Evolutionary conservation across 2,888 invertebrate species (phyloP), one percentile per base, ranked within the genome.

Genomic region (Pardosa pseudoannulata): DNA sequence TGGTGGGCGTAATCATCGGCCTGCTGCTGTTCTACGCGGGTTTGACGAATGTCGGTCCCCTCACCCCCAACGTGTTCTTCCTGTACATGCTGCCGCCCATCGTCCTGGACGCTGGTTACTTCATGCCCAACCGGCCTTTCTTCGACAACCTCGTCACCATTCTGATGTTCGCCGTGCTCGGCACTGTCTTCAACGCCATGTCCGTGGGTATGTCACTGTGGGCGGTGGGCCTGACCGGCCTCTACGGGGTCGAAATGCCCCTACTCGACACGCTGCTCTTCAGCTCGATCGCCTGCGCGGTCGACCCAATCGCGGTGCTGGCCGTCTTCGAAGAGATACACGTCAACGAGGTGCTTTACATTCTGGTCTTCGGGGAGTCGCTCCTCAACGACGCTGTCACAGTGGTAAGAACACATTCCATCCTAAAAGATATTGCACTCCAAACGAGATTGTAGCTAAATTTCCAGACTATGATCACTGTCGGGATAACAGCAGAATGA

Each of bases 251-350:
- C 89, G 94, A 94, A 23, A 81, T 90, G 70, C 88, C 88, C 9
- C 50, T 97, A 75, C 93, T 97, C 85, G 96, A 97, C 91, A 95
- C 96, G 93, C 94, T 97, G 90, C 93, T 98, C 31, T 98, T 98
- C 92, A 94, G 96, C 88, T 96, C 98, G 50, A 93, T 98, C 79
- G 97, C 98, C 91, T 97, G 98, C 50, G 98, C 98, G 39, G 98
- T 98, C 88, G 98, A 98, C 93, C 98, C 98, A 0, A 98, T 98
- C 36, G 98, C 98, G 6, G 98, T 98, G 41, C 93, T 98, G 88
- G 98, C 98, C 28, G 98, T 98, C 31, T 98, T 98, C 91, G 98
- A 98, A 92, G 98, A 98, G 93, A 97, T 98, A 89, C 98, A 98
- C 91, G 98, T 99, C 89, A 97, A 98, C 92, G 98, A 99, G 93